A percentile compares a stretch with the other conserved stretches of the same genome.
Conservation (phyloP, 2,113 vertebrate species). For the Peromyscus californicus region DNA sequence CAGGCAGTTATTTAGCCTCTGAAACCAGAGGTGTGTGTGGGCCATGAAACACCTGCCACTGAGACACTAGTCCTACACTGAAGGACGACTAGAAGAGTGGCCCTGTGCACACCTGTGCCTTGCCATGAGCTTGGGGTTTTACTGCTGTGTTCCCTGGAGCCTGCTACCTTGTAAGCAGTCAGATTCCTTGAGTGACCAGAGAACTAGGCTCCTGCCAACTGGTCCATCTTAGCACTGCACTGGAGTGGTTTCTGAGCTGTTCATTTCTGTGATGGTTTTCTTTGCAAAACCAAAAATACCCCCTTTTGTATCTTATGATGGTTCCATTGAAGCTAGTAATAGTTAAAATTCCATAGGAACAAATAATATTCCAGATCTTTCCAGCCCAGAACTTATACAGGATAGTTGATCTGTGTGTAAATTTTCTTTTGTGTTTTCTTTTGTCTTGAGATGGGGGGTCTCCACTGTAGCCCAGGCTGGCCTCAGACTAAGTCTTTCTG, state of each 20-base stretch:
- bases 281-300: constrained; percentile 55
- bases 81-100: not conserved
- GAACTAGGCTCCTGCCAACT: not conserved
- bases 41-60: not conserved
- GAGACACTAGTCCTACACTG: not conserved
- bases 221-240: not conserved
- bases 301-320: not conserved
- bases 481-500: not conserved
- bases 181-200: not conserved
- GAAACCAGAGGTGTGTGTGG: not conserved
- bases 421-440: not conserved
- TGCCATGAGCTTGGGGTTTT: not conserved
- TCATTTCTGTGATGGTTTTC: not conserved
- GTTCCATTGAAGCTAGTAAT: not conserved
- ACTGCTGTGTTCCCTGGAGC: not conserved
- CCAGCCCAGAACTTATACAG: not conserved
- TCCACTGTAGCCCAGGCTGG: not conserved
- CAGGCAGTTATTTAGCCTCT: not conserved
- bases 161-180: not conserved
- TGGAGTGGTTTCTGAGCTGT: not conserved
- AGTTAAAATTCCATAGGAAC: constrained; percentile 28
- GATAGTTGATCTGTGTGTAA: not conserved
- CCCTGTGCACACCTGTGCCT: not conserved
- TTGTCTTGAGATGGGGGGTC: not conserved
- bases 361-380: not conserved